Base-by-base conservation (phyloP, 2,888 invertebrate species). In the Acronicta leporina region DNA sequence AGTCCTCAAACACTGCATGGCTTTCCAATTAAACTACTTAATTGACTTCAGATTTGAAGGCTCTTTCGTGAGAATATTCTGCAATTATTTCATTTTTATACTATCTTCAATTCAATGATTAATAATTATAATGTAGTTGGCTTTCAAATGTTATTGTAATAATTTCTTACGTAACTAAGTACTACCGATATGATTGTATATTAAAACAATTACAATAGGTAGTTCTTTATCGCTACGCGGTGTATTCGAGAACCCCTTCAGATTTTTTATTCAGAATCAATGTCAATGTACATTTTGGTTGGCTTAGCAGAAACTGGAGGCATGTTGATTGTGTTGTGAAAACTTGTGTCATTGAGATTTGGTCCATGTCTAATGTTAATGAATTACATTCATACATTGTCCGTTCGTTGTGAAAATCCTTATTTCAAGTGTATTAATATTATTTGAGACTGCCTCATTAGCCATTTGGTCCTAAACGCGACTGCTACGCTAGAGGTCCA, bases 71-170 rank as follows among this genome's bases (percentile, higher is more conserved):
- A n/a, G n/a, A n/a, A n/a, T n/a, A n/a, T n/a, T n/a, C n/a, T n/a
- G n/a, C n/a, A n/a, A n/a, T n/a, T n/a, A n/a, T n/a, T 49, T 16
- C 50, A 27, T 51, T 59, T 48, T 46, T 52, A 45, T 58, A 35
- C 10, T 55, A 49, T 43, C 55, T 44, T 55, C n/a, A 25, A 43
- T 45, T 16, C 48, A 16, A 41, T 45, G 42, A 66, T 60, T 56
- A 71, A 14, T 53, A 55, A 30, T 44, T 49, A 13, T 45, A 11
- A 42, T 66, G 33, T 50, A 50, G 43, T 72, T 56, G 44, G 46
- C 35, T 30, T 57, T 74, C 47, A 53, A 63, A 66, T 63, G 55
- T 72, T 58, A 64, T 72, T 72, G 73, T 59, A 73, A 62, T 68
- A 45, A 53, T 65, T 65, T 16, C 47, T 75, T 68, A 55, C 76